Percentiles rank a stretch among this genome's conserved stretches.
phyloP scores from a whole-genome alignment of 2,888 invertebrate genomes.

The Euproctis similis region DNA sequence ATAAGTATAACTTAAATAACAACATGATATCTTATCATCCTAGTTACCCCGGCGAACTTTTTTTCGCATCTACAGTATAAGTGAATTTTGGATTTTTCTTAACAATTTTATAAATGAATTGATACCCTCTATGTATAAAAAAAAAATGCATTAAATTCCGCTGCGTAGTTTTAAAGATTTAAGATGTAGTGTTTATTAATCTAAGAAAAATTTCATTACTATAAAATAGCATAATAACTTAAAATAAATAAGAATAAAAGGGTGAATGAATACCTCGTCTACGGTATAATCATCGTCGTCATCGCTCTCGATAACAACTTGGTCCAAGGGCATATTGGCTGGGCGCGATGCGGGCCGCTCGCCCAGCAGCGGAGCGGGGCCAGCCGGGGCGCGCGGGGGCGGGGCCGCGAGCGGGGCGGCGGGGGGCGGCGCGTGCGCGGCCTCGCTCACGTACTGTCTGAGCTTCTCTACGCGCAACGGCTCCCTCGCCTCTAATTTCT shows the following conservation, averaged over 20 bases:
- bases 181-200: no score
- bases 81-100: no score
- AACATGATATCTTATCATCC: no score
- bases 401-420: conserved; percentile 4
- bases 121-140: no score
- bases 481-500: conserved; percentile 85
- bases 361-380: conserved; percentile 6
- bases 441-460: conserved; percentile 82
- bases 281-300: conserved; percentile 90
- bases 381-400: conserved; percentile 19
- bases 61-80: no score
- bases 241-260: background rate
- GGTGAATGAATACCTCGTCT: conserved; percentile 77
- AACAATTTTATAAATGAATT: no score
- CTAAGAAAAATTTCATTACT: no score
- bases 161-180: no score
- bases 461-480: conserved; percentile 85
- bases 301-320: conserved; percentile 69
- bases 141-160: no score
- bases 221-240: no score
- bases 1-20: no score
- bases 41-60: no score
- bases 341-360: conserved; percentile 3
- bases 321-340: conserved; percentile 1
- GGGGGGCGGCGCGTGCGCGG: conserved; percentile 19